phyloP scores from a whole-genome alignment of 1,140 invertebrate species.

The Zelostemma sp. region DNA sequence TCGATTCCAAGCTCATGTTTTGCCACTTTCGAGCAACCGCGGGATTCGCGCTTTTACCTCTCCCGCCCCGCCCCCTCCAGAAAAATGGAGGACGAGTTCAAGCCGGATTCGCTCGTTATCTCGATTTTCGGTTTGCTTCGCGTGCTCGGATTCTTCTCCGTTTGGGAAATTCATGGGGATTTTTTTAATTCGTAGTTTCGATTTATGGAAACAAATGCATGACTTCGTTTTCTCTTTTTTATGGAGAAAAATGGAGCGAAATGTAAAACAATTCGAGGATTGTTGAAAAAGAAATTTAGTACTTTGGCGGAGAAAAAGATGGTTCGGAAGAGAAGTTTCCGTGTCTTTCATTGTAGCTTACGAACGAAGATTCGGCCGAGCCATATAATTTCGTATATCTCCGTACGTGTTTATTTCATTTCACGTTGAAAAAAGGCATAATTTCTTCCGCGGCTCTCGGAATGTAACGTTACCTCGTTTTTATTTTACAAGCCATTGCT shows the following conservation, averaged over 20 bases:
- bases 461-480: not conserved
- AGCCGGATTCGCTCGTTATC: no score
- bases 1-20: no score
- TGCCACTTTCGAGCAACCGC: not conserved
- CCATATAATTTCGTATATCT: not conserved
- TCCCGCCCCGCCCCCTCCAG: no score
- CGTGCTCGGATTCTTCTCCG: no score
- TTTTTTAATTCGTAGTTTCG: no score
- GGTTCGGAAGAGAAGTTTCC: conserved; percentile 19
- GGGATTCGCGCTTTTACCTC: not conserved
- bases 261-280: not conserved
- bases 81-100: no score
- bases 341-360: conserved; percentile 13
- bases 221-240: no score
- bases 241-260: no score
- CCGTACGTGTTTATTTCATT: not conserved
- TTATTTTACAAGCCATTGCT: not conserved
- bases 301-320: conserved; percentile 2
- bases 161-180: no score
- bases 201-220: no score
- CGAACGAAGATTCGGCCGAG: not conserved
- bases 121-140: no score
- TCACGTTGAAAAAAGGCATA: conserved; percentile 2
- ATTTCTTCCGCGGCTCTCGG: conserved; percentile 13
- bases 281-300: not conserved